A percentile compares a stretch with the other conserved stretches of the same genome.
phyloP scores from a whole-genome alignment of 2,888 invertebrate species.

The Tethea ocularis region DNA sequence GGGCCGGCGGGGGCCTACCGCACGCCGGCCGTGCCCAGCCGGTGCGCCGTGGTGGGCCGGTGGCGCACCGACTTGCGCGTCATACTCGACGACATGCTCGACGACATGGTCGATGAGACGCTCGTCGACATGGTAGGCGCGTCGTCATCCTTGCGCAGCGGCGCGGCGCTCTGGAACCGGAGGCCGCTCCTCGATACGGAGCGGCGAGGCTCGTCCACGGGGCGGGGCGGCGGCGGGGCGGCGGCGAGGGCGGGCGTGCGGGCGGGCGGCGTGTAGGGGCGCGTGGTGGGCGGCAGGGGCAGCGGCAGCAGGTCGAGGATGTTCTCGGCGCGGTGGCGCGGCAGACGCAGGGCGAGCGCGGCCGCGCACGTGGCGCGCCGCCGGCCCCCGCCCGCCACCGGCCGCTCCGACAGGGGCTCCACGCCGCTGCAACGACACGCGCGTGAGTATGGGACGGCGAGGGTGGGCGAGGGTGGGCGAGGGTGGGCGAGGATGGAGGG shows the following conservation, averaged over 20 bases:
- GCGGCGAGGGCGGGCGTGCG: slow-evolving; percentile 24
- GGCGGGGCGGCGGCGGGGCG: slow-evolving; percentile 15
- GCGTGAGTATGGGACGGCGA: not conserved
- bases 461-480: not conserved
- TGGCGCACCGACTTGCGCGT: slow-evolving; percentile 38
- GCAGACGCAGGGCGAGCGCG: slow-evolving; percentile 77
- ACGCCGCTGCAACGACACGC: slow-evolving; percentile 37
- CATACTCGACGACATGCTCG: not conserved
- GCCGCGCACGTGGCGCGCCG: slow-evolving; percentile 86
- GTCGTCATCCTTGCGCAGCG: slow-evolving; percentile 52
- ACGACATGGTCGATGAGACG: not conserved
- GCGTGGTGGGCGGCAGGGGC: slow-evolving; percentile 90
- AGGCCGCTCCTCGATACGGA: not conserved
- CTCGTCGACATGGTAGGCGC: not conserved
- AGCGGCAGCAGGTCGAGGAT: slow-evolving; percentile 89
- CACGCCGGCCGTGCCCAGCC: slow-evolving; percentile 61
- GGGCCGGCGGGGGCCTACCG: slow-evolving; percentile 41
- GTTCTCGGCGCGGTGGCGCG: slow-evolving; percentile 85
- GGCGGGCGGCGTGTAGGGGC: slow-evolving; percentile 88
- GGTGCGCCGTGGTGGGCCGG: slow-evolving; percentile 56
- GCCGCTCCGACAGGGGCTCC: slow-evolving; percentile 79
- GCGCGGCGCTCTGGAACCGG: slow-evolving; percentile 46
- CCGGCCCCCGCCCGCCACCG: slow-evolving; percentile 85
- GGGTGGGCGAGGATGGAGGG: not conserved
- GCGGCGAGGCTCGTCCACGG: not conserved